These are phyloP conservation scores for Nothoprocta perdicaria DNA, from an alignment of 2,113 vertebrate genomes.

Conservation along the genomic window DNA sequence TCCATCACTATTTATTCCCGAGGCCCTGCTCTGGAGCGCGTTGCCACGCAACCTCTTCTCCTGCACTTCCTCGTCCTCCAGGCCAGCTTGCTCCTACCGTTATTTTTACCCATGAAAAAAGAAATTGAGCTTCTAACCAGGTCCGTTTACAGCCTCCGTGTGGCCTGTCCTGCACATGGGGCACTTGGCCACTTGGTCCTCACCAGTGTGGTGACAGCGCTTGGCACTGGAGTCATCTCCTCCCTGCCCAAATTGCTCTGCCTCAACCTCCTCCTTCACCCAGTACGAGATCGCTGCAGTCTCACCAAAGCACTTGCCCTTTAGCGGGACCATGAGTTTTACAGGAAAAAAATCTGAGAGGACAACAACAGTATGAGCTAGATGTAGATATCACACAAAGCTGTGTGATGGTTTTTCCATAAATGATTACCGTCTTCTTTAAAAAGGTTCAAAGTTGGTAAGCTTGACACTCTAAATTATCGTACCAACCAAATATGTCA, in stretches of 20 bases:
- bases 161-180: rapidly evolving
- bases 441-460: neutral
- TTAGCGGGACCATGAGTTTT: neutral
- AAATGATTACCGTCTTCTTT: neutral
- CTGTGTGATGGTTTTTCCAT: neutral
- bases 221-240: neutral
- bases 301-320: neutral
- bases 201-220: neutral
- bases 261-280: neutral
- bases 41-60: constrained; percentile 7
- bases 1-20: constrained; percentile 29
- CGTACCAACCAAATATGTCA: neutral
- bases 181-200: rapidly evolving
- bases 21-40: neutral
- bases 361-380: neutral
- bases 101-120: constrained; percentile 15
- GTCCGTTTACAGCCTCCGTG: neutral
- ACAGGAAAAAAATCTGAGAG: neutral
- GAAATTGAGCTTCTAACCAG: neutral
- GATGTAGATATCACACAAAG: neutral
- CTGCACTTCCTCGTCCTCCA: neutral
- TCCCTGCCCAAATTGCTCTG: neutral
- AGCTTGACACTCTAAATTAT: neutral
- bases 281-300: neutral
- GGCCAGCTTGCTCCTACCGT: neutral